Percentiles rank a stretch among this genome's conserved stretches.
Evolutionary conservation across 2,113 vertebrate species (phyloP).

Genomic region (Neolamprologus falcicula): DNA sequence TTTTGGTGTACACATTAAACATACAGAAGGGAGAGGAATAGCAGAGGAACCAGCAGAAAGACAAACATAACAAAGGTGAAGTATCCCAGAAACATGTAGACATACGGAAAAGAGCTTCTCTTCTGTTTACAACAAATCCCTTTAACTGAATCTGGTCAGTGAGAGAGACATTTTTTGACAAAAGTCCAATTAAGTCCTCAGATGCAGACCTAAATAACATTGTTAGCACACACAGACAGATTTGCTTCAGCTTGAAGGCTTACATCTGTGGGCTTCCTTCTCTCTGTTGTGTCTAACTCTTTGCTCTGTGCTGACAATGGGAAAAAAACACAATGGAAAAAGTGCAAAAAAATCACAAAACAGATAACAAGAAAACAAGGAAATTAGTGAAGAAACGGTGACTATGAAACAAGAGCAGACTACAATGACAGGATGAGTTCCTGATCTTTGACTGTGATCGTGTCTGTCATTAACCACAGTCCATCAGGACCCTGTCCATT

Average conservation of each 20-base stretch:
- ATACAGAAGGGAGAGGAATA: background rate
- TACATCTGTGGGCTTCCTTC: background rate
- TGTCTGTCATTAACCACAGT: background rate
- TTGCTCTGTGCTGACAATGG: background rate
- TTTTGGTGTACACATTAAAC: constrained; percentile 1
- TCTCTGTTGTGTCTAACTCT: background rate
- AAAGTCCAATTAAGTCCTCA: background rate
- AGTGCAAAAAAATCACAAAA: background rate
- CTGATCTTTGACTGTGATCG: background rate
- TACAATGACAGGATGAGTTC: background rate
- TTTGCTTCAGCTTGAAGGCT: background rate
- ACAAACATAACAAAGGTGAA: background rate
- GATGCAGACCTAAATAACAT: background rate
- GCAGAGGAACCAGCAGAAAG: background rate
- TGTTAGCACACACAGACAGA: background rate
- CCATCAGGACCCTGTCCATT: background rate
- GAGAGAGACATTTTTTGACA: background rate
- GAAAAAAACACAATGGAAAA: background rate
- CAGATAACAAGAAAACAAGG: background rate
- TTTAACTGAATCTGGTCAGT: background rate
- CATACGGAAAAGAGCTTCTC: background rate
- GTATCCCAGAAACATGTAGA: background rate
- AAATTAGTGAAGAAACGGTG: background rate
- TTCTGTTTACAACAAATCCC: background rate
- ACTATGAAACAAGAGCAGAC: background rate